Conservation (phyloP, 2,888 invertebrate genomes). For the Lasioglossum villosulum region DNA sequence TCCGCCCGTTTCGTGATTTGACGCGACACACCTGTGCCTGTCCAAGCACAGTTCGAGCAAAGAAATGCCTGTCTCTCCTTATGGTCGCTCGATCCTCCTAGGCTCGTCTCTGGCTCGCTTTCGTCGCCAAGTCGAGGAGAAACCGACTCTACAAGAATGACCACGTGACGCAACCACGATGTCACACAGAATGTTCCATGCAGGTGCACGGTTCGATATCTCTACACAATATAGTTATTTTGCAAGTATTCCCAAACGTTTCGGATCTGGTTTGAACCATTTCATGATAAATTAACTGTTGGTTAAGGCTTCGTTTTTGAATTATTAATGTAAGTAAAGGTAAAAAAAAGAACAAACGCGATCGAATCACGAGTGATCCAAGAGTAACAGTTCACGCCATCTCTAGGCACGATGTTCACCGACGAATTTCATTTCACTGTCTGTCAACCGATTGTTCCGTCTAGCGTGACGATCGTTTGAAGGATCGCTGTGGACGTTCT, state of each 20-base stretch:
- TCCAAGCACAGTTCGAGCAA: constrained; percentile 22
- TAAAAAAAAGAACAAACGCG: too few species aligned
- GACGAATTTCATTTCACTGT: background rate
- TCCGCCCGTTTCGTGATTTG: constrained; percentile 32
- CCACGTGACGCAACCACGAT: constrained; percentile 51
- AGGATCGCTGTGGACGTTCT: background rate
- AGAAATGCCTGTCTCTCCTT: constrained; percentile 35
- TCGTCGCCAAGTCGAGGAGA: constrained; percentile 42
- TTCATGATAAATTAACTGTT: too few species aligned
- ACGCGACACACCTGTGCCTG: constrained; percentile 53
- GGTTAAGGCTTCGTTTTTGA: too few species aligned
- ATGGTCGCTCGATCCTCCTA: constrained; percentile 33
- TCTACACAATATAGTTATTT: too few species aligned
- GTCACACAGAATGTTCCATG: constrained; percentile 3
- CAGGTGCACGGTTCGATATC: too few species aligned
- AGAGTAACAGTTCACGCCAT: too few species aligned
- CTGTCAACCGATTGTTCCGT: background rate
- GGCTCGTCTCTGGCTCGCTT: constrained; percentile 34
- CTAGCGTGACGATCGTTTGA: background rate
- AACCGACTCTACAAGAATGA: constrained; percentile 42
- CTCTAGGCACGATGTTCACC: background rate
- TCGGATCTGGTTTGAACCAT: too few species aligned
- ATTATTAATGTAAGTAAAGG: too few species aligned
- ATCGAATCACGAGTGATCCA: too few species aligned
- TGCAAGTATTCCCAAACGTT: too few species aligned